Conservation (phyloP, 1,140 invertebrate species). For the Dendrolimus kikuchii region DNA sequence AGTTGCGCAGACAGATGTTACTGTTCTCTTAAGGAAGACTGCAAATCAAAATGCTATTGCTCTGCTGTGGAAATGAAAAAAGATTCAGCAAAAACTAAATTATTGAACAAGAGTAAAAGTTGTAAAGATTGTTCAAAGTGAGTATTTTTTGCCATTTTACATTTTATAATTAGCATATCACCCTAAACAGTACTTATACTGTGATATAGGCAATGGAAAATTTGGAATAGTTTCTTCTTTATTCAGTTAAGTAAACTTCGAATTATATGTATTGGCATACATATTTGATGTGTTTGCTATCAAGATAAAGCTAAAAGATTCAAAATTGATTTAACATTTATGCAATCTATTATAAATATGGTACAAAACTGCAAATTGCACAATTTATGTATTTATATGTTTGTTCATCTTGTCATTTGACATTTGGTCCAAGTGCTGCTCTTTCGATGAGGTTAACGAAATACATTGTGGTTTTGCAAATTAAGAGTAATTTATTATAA, state of each 20-base stretch:
- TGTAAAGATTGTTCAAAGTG: slow-evolving; percentile 63
- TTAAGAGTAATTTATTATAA: not conserved
- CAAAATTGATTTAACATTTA: slow-evolving; percentile 3
- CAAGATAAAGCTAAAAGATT: too few relatives aligned
- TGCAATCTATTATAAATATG: not conserved
- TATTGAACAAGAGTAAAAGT: slow-evolving; percentile 42
- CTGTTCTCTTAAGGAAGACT: slow-evolving; percentile 73
- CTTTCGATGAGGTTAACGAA: not conserved
- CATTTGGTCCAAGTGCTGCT: slow-evolving; percentile 1
- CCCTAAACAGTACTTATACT: too few relatives aligned
- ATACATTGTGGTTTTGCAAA: not conserved
- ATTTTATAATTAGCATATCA: too few relatives aligned
- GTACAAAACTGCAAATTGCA: slow-evolving; percentile 1
- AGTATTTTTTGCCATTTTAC: slow-evolving; percentile 18
- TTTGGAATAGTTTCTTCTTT: too few relatives aligned
- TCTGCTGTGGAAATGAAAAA: slow-evolving; percentile 37
- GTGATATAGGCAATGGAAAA: too few relatives aligned
- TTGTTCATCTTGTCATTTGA: slow-evolving; percentile 3
- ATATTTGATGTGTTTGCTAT: too few relatives aligned
- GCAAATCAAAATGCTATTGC: slow-evolving; percentile 52
- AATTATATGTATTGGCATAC: too few relatives aligned
- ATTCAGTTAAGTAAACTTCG: too few relatives aligned
- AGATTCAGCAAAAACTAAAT: slow-evolving; percentile 34
- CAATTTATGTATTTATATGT: not conserved
- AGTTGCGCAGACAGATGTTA: slow-evolving; percentile 84